A percentile compares a stretch with the other conserved stretches of the same genome.
Conservation (phyloP, 2,797 vertebrate species). For the Crocodylus rhombifer region DNA sequence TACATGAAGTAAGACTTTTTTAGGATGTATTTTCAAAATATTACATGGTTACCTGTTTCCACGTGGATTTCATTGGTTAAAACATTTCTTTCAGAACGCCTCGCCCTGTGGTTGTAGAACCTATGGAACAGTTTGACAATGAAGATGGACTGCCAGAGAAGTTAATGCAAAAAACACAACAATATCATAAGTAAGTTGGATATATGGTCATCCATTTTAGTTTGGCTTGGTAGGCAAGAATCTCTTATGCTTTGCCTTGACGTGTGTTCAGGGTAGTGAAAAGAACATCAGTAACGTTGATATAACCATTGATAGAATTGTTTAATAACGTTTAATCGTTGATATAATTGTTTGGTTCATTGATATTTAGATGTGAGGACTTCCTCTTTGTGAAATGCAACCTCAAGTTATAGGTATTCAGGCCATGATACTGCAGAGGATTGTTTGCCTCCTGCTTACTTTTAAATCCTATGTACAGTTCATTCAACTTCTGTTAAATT, state of each 20-base stretch:
- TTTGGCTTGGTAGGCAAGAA: not conserved
- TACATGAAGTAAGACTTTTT: not conserved
- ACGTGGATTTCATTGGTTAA: not conserved
- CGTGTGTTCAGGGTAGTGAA: not conserved
- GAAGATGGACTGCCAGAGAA: slow-evolving; percentile 97
- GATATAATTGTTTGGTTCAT: not conserved
- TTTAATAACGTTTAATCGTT: not conserved
- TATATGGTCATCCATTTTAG: not conserved
- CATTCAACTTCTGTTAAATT: not conserved
- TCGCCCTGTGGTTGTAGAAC: slow-evolving; percentile 95
- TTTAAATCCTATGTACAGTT: not conserved
- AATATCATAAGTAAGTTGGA: slow-evolving; percentile 92
- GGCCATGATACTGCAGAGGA: not conserved
- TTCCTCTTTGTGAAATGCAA: not conserved
- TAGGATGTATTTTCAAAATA: not conserved
- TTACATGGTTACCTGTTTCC: not conserved
- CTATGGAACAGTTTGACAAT: slow-evolving; percentile 94
- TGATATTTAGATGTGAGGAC: not conserved
- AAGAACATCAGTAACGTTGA: no score
- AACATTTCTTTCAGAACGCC: slow-evolving; percentile 86
- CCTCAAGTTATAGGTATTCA: not conserved
- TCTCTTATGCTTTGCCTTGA: fast-evolving
- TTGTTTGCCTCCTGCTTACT: not conserved
- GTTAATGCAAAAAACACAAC: slow-evolving; percentile 91
- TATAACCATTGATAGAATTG: not conserved